Evolutionary conservation across 2,113 vertebrate genomes (phyloP), one percentile per base, ranked within the genome.

Genomic region (Lipotes vexillifer): DNA sequence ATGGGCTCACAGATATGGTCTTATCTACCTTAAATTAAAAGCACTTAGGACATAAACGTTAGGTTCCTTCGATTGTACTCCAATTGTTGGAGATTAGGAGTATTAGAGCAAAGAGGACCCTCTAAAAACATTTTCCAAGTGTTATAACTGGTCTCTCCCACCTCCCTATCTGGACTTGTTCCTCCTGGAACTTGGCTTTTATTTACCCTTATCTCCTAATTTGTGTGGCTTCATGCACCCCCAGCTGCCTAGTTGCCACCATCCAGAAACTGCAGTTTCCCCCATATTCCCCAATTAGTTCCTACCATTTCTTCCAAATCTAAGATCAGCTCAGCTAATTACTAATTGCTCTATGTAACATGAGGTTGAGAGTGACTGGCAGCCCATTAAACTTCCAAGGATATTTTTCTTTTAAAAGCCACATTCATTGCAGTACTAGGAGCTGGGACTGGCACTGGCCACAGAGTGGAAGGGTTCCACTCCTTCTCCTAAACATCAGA

Each of bases 301-400:
- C 21, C 4, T 94, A 25, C 49, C 27, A 36, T 57, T 65, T 77
- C 9, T 55, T 93, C 38, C 44, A 69, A 75, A 86, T 46, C 66
- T 90, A 55, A 86, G 49, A 65, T 77, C 44, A 77, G 13, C 27
- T 93, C 27, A 93, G 59, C 17, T 90, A 52, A 65, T 90, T 72
- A 83, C 65, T 52, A 71, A 38, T 75, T 46, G 8, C 27, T 74
- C 29, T 68, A 59, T 85, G 75, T 89, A 55, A 36, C 36, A 68
- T 61, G 18, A 86, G n/a, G 5, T 38, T 87, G 69, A 87, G 20
- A 57, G 13, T 27, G 11, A 66, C 44, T 71, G 55, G 14, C 5
- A 68, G 38, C n/a, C 46, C 44, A 59, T 13, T 71, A 82, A 66
- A 90, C 27, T 72, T 69, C 20, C 38, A 83, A 77, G 23, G 33